Conservation (phyloP, 2,113 vertebrate genomes). For the Urocitellus parryii region DNA sequence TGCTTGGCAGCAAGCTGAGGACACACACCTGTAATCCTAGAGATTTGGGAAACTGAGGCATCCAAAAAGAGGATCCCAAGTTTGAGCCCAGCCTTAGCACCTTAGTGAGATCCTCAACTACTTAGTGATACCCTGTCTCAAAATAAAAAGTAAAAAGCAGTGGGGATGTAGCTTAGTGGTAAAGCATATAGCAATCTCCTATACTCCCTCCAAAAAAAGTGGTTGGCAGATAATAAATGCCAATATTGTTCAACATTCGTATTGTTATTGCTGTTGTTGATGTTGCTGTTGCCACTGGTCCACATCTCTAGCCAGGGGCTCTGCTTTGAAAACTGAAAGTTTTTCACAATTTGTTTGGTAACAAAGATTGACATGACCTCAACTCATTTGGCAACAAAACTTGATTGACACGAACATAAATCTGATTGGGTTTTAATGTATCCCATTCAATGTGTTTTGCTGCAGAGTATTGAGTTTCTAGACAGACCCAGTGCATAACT, state of each 20-base stretch:
- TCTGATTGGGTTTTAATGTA: background rate
- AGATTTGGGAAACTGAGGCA: too few relatives aligned
- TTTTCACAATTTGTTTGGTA: slow-evolving; percentile 22
- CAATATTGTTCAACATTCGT: background rate
- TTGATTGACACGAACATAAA: background rate
- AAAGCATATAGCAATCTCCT: too few relatives aligned
- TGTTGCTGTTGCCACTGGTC: background rate
- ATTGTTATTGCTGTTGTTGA: background rate
- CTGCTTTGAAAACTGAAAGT: background rate
- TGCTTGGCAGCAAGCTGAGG: background rate
- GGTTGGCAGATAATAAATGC: background rate
- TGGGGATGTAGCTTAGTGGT: too few relatives aligned
- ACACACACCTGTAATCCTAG: too few relatives aligned
- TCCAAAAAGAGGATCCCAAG: too few relatives aligned
- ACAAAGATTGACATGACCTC: background rate
- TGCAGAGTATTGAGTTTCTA: slow-evolving; percentile 18
- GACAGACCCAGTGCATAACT: background rate
- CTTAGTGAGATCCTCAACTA: too few relatives aligned
- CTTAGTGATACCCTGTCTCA: too few relatives aligned
- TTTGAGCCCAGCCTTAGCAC: too few relatives aligned
- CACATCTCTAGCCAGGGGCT: background rate
- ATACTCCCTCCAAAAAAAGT: background rate
- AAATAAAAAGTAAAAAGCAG: too few relatives aligned
- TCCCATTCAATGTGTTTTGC: background rate
- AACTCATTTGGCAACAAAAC: slow-evolving; percentile 17